Base-by-base conservation (phyloP, 2,113 vertebrate species). In the Gymnarchus niloticus region DNA sequence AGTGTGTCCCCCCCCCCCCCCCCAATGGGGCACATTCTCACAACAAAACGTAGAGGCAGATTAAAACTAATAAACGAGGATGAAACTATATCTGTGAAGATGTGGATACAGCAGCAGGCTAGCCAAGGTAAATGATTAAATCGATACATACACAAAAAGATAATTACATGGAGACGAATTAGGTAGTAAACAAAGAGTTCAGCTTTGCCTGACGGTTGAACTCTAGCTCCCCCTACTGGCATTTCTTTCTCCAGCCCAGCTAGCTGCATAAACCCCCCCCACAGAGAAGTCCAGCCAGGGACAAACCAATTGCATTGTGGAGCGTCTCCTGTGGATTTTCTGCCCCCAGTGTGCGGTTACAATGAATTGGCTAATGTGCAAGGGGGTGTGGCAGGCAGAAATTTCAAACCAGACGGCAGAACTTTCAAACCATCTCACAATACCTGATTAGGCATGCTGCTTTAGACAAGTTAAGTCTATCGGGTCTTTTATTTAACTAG, bases 191-290 rank as follows among this genome's bases (percentile, higher is more conserved):
- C 41, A 41, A 69, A 1, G 61, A 73, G 25, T 41, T 56, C 0
- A 19, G 7, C 25, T 61, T 41, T 61, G 85, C 52, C 54, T 37
- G 56, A 86, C 28, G 48, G 57, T 44, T 82, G 57, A 49, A 80
- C 61, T 86, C 61, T 86, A 57, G 80, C 80, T 59, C 85, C 85
- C 78, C 81, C 85, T 83, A 54, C 48, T 86, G 85, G 80, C 28
- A 7, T 17, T 54, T 12, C 17, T 59, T 10, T 49, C 19, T 21
- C 54, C 28, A n/a, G 8, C 14, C 23, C 48, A 3, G 77, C 19
- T 23, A 81, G 77, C 21, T 49, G 77, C 25, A 17, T 51, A 51
- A 28, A 44, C 77, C 77, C 14, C 33, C 65, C n/a, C n/a, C n/a
- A n/a, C n/a, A n/a, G n/a, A n/a, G n/a, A n/a, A n/a, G n/a, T n/a